Evolutionary conservation across 35 echinoderm and acorn worm species (phyloP).

Genomic region (Ptychodera flava): DNA sequence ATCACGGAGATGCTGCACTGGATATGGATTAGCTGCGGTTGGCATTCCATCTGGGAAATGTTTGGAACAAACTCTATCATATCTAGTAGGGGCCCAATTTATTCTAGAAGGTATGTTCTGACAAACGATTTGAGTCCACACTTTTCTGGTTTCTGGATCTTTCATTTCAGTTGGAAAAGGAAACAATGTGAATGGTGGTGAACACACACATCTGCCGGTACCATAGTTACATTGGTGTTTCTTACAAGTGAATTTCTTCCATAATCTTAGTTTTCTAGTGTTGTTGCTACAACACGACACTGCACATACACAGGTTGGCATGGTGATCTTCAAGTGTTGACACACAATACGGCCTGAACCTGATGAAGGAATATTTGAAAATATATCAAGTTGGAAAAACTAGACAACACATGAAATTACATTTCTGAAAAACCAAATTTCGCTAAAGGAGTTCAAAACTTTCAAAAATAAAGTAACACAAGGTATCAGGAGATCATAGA

Average conservation of each 20-base stretch:
- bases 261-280: conserved; percentile 42
- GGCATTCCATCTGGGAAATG: conserved; percentile 46
- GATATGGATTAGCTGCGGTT: conserved; percentile 33
- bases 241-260: conserved; percentile 27
- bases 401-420: too few species aligned
- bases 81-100: conserved; percentile 30
- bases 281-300: conserved; percentile 37
- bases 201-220: conserved; percentile 49
- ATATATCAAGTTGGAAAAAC: too few species aligned
- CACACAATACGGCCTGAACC: too few species aligned
- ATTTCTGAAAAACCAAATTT: too few species aligned
- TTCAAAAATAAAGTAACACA: too few species aligned
- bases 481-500: too few species aligned
- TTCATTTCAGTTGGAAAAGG: conserved; percentile 54
- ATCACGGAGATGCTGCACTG: not conserved
- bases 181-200: conserved; percentile 47
- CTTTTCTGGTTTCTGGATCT: conserved; percentile 29
- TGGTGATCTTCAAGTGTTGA: too few species aligned
- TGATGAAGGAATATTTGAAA: too few species aligned
- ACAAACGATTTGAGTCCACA: conserved; percentile 34
- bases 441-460: too few species aligned
- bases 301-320: conserved; percentile 18
- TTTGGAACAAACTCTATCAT: conserved; percentile 36
- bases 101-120: conserved; percentile 20
- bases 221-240: conserved; percentile 25